Conservation (phyloP, 2,113 vertebrate species). For the Lanius collurio region DNA sequence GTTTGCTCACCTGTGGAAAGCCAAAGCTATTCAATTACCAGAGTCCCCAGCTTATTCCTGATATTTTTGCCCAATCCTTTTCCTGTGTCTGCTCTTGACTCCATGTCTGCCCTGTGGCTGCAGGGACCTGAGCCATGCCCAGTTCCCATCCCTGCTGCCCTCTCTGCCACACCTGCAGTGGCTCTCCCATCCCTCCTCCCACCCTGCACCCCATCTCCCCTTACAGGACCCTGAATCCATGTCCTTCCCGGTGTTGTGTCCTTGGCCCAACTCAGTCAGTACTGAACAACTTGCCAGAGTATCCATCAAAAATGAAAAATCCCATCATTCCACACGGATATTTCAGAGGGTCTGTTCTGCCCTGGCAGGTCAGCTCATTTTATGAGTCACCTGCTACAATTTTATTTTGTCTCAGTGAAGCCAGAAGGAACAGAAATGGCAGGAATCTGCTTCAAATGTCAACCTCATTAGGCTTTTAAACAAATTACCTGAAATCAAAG, state of each 20-base stretch:
- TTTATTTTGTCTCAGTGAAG: conserved; percentile 40
- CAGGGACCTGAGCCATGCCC: accelerated
- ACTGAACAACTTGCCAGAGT: background rate
- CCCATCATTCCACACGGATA: background rate
- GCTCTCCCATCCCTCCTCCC: background rate
- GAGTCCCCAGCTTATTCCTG: background rate
- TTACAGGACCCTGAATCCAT: accelerated
- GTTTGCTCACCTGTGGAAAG: background rate
- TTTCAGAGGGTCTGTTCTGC: background rate
- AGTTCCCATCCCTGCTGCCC: background rate
- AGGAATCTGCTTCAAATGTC: conserved; percentile 37
- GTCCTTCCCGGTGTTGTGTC: background rate
- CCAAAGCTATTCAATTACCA: background rate
- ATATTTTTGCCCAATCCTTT: background rate
- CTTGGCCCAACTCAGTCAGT: background rate
- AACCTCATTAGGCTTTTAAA: conserved; percentile 43
- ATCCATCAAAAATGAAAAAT: background rate
- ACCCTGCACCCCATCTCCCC: background rate
- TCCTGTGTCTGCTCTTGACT: background rate
- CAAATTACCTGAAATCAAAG: conserved; percentile 43
- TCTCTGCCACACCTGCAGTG: background rate
- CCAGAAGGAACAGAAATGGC: conserved; percentile 6
- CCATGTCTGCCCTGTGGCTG: background rate
- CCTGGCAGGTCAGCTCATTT: background rate
- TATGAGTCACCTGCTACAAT: conserved; percentile 11